phyloP scores from a whole-genome alignment of 2,113 vertebrate species.

The Bostrychus sinensis region DNA sequence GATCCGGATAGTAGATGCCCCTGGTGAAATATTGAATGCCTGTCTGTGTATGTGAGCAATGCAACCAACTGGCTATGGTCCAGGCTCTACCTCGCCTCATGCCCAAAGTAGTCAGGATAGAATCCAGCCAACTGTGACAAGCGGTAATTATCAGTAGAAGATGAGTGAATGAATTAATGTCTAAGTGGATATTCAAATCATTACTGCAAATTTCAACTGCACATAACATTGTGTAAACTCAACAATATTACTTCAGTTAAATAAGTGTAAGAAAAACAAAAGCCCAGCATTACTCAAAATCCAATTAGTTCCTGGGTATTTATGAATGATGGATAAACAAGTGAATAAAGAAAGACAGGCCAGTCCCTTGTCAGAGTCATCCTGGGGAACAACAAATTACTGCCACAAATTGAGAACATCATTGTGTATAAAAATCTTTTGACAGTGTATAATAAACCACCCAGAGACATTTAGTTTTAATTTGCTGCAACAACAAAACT shows the following conservation, averaged over 20 bases:
- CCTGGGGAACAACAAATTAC: conserved; percentile 22
- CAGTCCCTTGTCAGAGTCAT: neutral
- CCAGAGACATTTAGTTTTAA: conserved; percentile 24
- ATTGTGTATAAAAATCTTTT: conserved; percentile 39
- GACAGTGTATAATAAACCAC: conserved; percentile 30
- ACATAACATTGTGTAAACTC: no score
- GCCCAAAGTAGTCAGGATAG: no score
- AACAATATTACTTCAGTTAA: neutral
- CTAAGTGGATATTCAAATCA: no score
- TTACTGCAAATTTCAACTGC: no score
- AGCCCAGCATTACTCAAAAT: conserved; percentile 17
- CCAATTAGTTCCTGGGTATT: neutral
- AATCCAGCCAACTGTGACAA: no score
- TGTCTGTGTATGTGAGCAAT: no score
- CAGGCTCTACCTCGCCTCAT: no score
- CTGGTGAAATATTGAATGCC: no score
- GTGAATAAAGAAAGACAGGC: conserved; percentile 11
- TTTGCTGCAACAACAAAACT: conserved; percentile 34
- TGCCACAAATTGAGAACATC: conserved; percentile 33
- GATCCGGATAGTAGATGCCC: no score
- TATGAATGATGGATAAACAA: conserved; percentile 19
- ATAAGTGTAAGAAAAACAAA: neutral
- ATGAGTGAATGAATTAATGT: no score
- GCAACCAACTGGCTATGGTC: no score
- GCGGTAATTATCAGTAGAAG: no score